Base-by-base conservation (phyloP, 1,140 invertebrate genomes). In the Asobara japonica region DNA sequence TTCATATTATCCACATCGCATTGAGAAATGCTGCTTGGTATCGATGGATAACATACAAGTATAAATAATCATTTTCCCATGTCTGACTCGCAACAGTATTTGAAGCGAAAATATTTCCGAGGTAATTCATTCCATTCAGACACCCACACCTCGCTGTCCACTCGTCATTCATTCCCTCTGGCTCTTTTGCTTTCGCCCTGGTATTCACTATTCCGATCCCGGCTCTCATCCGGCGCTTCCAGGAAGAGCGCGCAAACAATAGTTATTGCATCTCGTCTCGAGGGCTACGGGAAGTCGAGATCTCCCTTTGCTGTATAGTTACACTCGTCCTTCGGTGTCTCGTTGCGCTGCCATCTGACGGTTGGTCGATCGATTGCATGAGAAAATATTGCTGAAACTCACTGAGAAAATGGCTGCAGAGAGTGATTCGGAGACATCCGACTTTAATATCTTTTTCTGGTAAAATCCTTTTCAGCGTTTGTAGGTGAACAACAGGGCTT, bases 211-310 rank as follows among this genome's bases (percentile, higher is more conserved):
- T 56, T 13, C 22, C 51, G 22, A 56, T 56, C 22, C 25, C 13
- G 4, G 18, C 51, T 56, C 51, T 56, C 51, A 56, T 56, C 51
- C 22, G 51, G 22, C 25, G 51, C 13, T 56, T 56, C 51, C 22
- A 56, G 22, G 11, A 22, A 56, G 51, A 18, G 18, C 22, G 22
- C 22, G 22, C 51, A 56, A 56, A 56, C 51, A 56, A 56, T 56
- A 56, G 51, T 56, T 56, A 56, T 56, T 56, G 51, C 51, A 56
- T 56, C 51, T 56, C 51, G 51, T 56, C 51, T 56, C 22, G 51
- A 56, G 51, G 1, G 13, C 51, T 7, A 56, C 20, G 51, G 10
- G 22, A 25, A 56, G 51, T 27, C 18, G 51, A 56, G 20, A 10
- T 56, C 22, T 56, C 51, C 5, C 20, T 22, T 25, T 13, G 51